Evolutionary conservation across 2,113 vertebrate species (phyloP), one percentile per base, ranked within the genome.

Genomic region (Micronisus gabar): DNA sequence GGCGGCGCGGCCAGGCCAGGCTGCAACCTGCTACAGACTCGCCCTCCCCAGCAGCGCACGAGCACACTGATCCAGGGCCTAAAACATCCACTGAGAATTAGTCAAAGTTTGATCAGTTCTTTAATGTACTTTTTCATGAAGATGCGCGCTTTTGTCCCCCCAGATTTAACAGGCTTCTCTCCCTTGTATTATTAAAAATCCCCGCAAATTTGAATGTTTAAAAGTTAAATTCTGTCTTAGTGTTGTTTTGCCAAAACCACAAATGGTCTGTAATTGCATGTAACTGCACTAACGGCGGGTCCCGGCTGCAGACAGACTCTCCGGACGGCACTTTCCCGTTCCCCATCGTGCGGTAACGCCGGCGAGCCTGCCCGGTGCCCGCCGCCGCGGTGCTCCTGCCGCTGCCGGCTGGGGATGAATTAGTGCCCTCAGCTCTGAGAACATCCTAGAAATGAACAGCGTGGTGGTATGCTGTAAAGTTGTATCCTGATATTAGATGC

Each of bases 261-360:
- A 2, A 70, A 0, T 5, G 30, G 13, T 53, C 41, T 67, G 61
- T 21, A 29, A 13, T 0, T 14, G 45, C 36, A 13, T 5, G 45
- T 47, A 20, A 20, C 20, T 20, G 38, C 23, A n/a, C 8, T 2
- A 17, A 13, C 4, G 4, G 22, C 3, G 2, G 8, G 34, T 22
- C 29, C 43, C 3, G 62, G 32, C 13, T 41, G 40, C 71, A 52
- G 30, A 15, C 7, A 10, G 53, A 7, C 10, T 9, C 61, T 21
- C 29, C 3, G 62, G 26, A 3, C 3, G 15, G 17, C 88, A 18
- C 58, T 10, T 1, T 21, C 56, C 74, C 12, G 0, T 9, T 36
- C 40, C 41, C 65, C 45, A 1, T 13, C 1, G 2, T 0, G 2
- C 10, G 18, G 36, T 40, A 29, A 18, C 0, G 0, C 1, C 19